Conservation (phyloP, 1,140 invertebrate species). For the Plodia interpunctella region DNA sequence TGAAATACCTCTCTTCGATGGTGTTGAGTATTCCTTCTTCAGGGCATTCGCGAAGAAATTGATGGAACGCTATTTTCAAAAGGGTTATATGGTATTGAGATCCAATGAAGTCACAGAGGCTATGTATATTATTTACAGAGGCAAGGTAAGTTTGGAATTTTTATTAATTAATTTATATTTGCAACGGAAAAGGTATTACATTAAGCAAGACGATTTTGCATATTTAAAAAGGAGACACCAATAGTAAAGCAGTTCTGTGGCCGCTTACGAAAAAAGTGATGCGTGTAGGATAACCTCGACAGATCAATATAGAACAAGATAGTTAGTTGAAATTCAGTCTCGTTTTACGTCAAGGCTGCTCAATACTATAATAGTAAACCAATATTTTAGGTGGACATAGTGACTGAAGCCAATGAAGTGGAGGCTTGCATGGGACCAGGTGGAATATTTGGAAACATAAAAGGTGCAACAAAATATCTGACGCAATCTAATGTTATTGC, state of each 20-base stretch:
- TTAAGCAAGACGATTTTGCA: too few relatives aligned
- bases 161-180: too few relatives aligned
- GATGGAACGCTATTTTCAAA: conserved; percentile 65
- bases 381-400: conserved; percentile 55
- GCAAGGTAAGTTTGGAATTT: conserved; percentile 43
- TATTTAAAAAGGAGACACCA: too few relatives aligned
- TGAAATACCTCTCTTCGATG: conserved; percentile 72
- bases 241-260: too few relatives aligned
- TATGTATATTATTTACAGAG: conserved; percentile 68
- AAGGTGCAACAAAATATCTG: conserved; percentile 47
- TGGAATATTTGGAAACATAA: conserved; percentile 67
- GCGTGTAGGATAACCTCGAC: too few relatives aligned
- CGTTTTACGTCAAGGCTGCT: too few relatives aligned
- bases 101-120: conserved; percentile 64
- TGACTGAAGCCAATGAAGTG: conserved; percentile 58
- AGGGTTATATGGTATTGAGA: conserved; percentile 66
- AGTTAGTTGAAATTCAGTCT: too few relatives aligned
- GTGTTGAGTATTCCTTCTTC: conserved; percentile 71
- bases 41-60: conserved; percentile 70
- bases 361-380: too few relatives aligned
- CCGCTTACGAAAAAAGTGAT: too few relatives aligned
- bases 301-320: too few relatives aligned
- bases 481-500: conserved; percentile 58
- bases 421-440: conserved; percentile 69
- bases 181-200: too few relatives aligned